Evolutionary conservation across 2,113 vertebrate species (phyloP).

Genomic region (Dipodomys stephensi): DNA sequence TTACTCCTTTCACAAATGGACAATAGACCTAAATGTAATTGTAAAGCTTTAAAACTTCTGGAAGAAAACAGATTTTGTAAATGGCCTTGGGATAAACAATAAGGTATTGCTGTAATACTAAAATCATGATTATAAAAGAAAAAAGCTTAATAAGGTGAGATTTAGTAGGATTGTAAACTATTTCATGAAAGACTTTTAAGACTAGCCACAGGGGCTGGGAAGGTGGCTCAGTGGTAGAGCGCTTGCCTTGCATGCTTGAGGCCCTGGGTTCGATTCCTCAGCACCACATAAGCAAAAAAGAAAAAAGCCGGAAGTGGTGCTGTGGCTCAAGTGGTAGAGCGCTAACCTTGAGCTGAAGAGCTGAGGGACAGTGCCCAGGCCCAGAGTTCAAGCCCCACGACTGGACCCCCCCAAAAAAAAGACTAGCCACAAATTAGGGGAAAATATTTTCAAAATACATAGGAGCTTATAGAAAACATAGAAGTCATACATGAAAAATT

Average conservation of each 20-base stretch:
- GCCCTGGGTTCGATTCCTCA: too few relatives aligned
- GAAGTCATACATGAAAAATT: not conserved
- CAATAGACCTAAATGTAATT: not conserved
- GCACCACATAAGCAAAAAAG: too few relatives aligned
- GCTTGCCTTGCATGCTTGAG: too few relatives aligned
- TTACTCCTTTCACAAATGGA: not conserved
- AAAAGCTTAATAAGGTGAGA: not conserved
- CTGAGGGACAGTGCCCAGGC: too few relatives aligned
- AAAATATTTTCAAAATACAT: conserved; percentile 2
- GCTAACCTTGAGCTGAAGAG: too few relatives aligned
- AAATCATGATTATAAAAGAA: conserved; percentile 17
- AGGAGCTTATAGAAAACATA: not conserved
- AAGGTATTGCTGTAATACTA: not conserved
- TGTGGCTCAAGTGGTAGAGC: too few relatives aligned
- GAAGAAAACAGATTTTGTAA: not conserved
- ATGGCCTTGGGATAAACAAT: not conserved
- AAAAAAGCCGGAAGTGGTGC: too few relatives aligned
- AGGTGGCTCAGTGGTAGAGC: too few relatives aligned
- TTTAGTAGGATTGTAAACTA: not conserved
- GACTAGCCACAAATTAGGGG: not conserved
- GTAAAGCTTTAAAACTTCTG: not conserved
- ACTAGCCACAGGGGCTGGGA: not conserved
- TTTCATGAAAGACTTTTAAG: not conserved
- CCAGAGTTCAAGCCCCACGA: too few relatives aligned
- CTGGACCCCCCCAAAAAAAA: too few relatives aligned